phyloP scores from a whole-genome alignment of 2,797 vertebrate genomes.

The Pteronotus mesoamericanus region DNA sequence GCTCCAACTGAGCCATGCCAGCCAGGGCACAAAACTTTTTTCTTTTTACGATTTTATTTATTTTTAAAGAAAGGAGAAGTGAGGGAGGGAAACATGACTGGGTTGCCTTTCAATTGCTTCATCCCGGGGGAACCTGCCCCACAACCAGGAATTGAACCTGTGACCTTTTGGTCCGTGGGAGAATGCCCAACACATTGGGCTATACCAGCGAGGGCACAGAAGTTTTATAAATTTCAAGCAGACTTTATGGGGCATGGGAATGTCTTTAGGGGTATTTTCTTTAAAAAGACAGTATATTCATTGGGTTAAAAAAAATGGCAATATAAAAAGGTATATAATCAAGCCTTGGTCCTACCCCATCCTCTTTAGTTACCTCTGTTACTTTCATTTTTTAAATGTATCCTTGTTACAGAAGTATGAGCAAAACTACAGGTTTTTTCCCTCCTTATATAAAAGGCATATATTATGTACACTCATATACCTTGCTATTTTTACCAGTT shows the following conservation, averaged over 20 bases:
- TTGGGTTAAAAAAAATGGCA: not conserved
- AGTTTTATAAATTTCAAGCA: not conserved
- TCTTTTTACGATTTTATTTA: too few relatives aligned
- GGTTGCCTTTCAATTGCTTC: too few relatives aligned
- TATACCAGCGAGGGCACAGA: not conserved
- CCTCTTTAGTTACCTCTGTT: not conserved
- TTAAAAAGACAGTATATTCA: not conserved
- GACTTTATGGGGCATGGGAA: not conserved
- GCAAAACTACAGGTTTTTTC: not conserved
- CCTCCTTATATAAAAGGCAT: not conserved
- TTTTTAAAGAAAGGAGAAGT: too few relatives aligned
- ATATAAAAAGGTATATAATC: not conserved
- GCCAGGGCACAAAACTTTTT: too few relatives aligned
- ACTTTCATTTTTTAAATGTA: not conserved
- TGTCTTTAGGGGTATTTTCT: not conserved
- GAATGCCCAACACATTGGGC: not conserved
- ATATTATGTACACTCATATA: not conserved
- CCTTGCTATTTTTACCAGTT: not conserved
- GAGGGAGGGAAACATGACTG: too few relatives aligned
- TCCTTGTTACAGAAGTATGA: not conserved
- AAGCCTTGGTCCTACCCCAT: not conserved
- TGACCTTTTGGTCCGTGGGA: not conserved
- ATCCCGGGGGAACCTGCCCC: too few relatives aligned
- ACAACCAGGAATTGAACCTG: not conserved
- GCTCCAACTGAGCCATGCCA: not conserved